Evolutionary conservation across 2,797 vertebrate genomes (phyloP).

Genomic region (Phyllotis vaccarum): DNA sequence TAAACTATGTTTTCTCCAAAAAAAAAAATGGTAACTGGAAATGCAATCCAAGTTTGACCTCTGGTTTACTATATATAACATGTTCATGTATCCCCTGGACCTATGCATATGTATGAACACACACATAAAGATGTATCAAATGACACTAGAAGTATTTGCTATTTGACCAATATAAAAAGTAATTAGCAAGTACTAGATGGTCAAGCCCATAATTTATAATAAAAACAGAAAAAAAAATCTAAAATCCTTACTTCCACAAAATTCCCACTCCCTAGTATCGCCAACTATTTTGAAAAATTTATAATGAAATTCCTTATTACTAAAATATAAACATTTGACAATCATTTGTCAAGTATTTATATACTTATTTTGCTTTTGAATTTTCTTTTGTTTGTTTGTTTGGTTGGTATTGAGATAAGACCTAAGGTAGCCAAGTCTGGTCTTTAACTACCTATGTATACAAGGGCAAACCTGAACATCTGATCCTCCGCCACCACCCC

Average conservation of each 20-base stretch:
- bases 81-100: no score
- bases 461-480: not conserved
- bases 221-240: not conserved
- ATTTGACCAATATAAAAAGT: not conserved
- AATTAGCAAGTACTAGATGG: not conserved
- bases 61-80: not conserved
- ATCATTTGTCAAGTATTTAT: not conserved
- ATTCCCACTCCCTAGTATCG: not conserved
- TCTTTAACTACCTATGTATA: not conserved
- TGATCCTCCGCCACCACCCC: not conserved
- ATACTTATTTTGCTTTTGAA: not conserved
- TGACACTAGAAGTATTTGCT: not conserved
- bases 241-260: not conserved
- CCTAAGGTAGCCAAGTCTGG: not conserved
- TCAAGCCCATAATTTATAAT: not conserved
- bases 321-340: not conserved
- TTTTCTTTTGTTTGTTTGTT: not conserved
- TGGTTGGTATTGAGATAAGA: not conserved
- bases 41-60: not conserved
- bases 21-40: not conserved
- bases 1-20: not conserved
- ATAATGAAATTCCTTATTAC: not conserved
- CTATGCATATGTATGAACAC: not conserved
- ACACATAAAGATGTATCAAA: not conserved
- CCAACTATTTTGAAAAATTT: not conserved